These are phyloP conservation scores for Atrichornis clamosus DNA, from an alignment of 2,113 vertebrate genomes.

Conservation along the genomic window DNA sequence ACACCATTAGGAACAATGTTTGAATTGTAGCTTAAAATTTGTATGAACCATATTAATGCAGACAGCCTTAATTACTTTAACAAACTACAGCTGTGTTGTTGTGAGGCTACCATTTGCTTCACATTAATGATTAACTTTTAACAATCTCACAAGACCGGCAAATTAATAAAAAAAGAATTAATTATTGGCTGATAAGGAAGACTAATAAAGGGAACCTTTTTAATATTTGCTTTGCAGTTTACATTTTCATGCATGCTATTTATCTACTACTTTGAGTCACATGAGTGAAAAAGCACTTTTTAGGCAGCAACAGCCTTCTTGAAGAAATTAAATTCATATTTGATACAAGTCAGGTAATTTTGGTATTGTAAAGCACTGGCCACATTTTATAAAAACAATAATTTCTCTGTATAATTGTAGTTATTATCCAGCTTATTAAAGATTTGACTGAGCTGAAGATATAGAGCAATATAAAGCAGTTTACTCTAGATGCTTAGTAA, in stretches of 20 bases:
- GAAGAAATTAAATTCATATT: neutral
- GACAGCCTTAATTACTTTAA: slow-evolving; percentile 57
- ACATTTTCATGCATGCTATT: neutral
- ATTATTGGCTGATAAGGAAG: slow-evolving; percentile 30
- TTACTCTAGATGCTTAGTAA: slow-evolving; percentile 10
- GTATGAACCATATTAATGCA: slow-evolving; percentile 24
- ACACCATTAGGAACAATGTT: slow-evolving; percentile 24
- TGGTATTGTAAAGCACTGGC: neutral
- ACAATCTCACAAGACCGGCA: slow-evolving; percentile 19
- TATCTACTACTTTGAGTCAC: neutral
- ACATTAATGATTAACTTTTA: slow-evolving; percentile 58
- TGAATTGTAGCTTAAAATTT: slow-evolving; percentile 51
- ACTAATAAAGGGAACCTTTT: slow-evolving; percentile 24
- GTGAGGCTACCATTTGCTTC: slow-evolving; percentile 25
- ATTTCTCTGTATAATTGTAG: slow-evolving; percentile 41
- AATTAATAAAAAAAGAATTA: slow-evolving; percentile 19
- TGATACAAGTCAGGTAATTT: neutral
- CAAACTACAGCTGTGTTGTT: slow-evolving; percentile 55
- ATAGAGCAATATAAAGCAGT: slow-evolving; percentile 20
- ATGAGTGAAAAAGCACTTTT: neutral
- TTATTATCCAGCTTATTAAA: slow-evolving; percentile 27
- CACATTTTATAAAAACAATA: slow-evolving; percentile 15
- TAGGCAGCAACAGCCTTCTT: neutral
- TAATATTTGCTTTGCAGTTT: neutral
- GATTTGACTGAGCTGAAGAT: neutral